Evolutionary conservation across 2,797 vertebrate genomes (phyloP).

Genomic region (Carduelis carduelis): DNA sequence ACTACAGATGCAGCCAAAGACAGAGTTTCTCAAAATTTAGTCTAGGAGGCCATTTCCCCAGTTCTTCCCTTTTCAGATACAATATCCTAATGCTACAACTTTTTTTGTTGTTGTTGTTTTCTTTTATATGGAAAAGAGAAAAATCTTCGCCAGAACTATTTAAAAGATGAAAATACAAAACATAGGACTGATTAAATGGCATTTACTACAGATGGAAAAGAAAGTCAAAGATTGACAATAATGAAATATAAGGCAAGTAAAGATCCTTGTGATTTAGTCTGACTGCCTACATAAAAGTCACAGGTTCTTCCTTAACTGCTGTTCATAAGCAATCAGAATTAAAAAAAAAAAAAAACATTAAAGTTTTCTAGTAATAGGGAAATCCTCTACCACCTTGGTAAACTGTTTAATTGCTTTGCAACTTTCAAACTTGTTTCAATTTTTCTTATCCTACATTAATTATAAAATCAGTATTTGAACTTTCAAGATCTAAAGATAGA

Average conservation of each 20-base stretch:
- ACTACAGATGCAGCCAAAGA: neutral
- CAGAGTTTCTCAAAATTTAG: neutral
- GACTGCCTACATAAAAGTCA: neutral
- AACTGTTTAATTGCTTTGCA: neutral
- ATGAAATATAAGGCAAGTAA: neutral
- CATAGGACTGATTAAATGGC: neutral
- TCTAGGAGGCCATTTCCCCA: neutral
- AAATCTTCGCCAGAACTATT: neutral
- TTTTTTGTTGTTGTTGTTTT: neutral
- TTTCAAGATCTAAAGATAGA: neutral
- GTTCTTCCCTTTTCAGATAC: neutral
- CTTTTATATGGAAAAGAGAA: neutral
- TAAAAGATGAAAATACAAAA: neutral
- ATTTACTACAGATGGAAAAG: neutral
- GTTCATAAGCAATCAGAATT: neutral
- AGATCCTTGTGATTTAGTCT: neutral
- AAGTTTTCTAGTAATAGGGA: neutral
- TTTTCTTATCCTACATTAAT: neutral
- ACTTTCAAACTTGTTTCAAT: neutral
- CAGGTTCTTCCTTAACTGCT: neutral
- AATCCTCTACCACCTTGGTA: neutral
- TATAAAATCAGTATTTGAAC: neutral
- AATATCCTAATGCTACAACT: neutral
- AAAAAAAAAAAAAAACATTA: neutral
- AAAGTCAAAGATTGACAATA: neutral